Conservation (phyloP, 64 coral and sea anemone species). For the Hydrozoanthus tunicans region DNA sequence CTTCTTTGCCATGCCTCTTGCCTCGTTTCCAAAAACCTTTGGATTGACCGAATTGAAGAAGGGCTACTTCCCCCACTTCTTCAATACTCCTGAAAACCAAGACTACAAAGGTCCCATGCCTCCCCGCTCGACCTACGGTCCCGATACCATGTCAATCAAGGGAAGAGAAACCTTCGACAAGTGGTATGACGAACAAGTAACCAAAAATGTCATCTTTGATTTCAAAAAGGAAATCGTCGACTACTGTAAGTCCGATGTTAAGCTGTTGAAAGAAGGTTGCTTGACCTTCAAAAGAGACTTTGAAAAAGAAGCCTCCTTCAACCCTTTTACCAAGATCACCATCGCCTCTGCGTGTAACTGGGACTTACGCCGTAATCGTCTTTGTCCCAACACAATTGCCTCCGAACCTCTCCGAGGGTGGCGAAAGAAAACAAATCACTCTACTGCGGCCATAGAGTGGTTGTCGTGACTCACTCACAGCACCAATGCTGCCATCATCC, state of each 20-base stretch:
- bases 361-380: neutral
- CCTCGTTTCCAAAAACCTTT: slow-evolving; percentile 28
- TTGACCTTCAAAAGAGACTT: slow-evolving; percentile 5
- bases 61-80: too few species aligned
- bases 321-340: neutral
- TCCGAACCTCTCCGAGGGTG: neutral
- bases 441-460: slow-evolving; percentile 1
- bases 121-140: too few species aligned
- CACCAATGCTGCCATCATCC: neutral
- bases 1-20: slow-evolving; percentile 3
- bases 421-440: neutral
- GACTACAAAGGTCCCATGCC: neutral
- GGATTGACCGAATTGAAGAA: neutral
- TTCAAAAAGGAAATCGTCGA: neutral
- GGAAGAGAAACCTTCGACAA: neutral
- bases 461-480: neutral
- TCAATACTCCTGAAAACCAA: too few species aligned
- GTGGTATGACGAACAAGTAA: neutral
- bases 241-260: neutral
- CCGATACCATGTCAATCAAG: too few species aligned
- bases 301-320: neutral
- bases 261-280: slow-evolving; percentile 29
- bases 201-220: neutral
- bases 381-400: neutral
- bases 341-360: slow-evolving; percentile 24